These are phyloP conservation scores for Protomyctophum bolini DNA, from an alignment of 2,113 vertebrate genomes.

Conservation along the genomic window DNA sequence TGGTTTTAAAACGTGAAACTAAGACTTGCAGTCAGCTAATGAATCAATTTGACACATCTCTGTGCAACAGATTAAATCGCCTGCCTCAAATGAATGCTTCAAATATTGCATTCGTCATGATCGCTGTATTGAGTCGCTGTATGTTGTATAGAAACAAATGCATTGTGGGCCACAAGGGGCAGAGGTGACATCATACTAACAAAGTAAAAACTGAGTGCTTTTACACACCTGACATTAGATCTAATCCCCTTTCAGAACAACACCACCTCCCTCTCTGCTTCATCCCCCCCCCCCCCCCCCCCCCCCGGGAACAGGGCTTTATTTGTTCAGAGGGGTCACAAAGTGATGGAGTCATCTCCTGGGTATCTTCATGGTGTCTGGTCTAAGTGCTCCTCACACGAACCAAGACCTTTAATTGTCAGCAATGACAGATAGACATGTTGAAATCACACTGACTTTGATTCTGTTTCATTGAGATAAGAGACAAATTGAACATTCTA, in stretches of 20 bases:
- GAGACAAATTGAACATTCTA: no score
- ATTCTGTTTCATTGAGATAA: background rate
- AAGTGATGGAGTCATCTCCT: slow-evolving; percentile 50
- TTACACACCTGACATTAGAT: slow-evolving; percentile 44
- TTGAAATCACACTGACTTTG: slow-evolving; percentile 3
- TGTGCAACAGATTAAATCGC: background rate
- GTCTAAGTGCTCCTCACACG: slow-evolving; percentile 59
- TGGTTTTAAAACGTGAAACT: no score
- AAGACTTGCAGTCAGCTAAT: background rate
- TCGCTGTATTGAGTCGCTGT: background rate
- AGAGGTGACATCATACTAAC: no score
- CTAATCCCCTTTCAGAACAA: slow-evolving; percentile 45
- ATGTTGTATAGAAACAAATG: background rate
- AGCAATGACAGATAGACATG: slow-evolving; percentile 29
- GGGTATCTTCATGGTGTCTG: slow-evolving; percentile 15
- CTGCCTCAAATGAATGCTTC: background rate
- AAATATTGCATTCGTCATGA: background rate
- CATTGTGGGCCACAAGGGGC: background rate
- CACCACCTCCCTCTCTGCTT: slow-evolving; percentile 23
- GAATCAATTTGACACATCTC: background rate
- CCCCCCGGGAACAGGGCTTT: slow-evolving; percentile 45
- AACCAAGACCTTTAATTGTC: slow-evolving; percentile 61
- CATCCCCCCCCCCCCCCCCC: slow-evolving; percentile 15
- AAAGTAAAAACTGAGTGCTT: slow-evolving; percentile 30
- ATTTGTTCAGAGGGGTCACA: slow-evolving; percentile 32